A percentile compares a stretch with the other conserved stretches of the same genome.
phyloP scores from a whole-genome alignment of 1,140 invertebrate species.

The Drosophila hydei region DNA sequence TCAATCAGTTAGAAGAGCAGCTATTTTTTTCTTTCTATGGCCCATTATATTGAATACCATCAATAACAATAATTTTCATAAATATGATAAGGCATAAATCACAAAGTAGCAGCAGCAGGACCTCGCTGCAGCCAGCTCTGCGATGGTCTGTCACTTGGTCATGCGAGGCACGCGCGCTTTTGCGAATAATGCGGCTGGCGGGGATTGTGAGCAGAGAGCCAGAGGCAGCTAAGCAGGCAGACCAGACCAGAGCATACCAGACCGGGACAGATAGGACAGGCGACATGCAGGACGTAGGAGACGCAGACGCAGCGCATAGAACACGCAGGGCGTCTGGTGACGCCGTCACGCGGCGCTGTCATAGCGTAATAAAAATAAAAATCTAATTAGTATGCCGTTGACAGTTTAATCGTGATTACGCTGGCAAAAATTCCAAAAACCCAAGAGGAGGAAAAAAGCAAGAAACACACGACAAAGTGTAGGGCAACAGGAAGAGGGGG shows the following conservation, averaged over 20 bases:
- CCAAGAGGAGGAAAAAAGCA: constrained; percentile 32
- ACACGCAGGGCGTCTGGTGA: constrained; percentile 39
- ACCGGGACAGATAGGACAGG: constrained; percentile 26
- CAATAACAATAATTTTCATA: constrained; percentile 82
- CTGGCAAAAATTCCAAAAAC: constrained; percentile 71
- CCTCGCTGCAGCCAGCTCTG: constrained; percentile 19
- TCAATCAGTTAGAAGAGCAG: constrained; percentile 56
- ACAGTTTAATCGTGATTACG: constrained; percentile 83
- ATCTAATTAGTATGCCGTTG: constrained; percentile 83
- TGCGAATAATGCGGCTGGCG: constrained; percentile 28
- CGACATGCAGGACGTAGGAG: constrained; percentile 5
- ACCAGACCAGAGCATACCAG: constrained; percentile 3
- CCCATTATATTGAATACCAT: constrained; percentile 77
- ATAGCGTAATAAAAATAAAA: constrained; percentile 83
- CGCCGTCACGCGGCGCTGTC: constrained; percentile 77
- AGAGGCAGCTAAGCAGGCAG: constrained; percentile 12
- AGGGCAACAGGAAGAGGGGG: not conserved
- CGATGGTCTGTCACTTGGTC: constrained; percentile 52
- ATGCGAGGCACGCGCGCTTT: constrained; percentile 67
- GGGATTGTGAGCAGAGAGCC: constrained; percentile 10
- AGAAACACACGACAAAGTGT: constrained; percentile 7
- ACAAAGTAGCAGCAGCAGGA: constrained; percentile 63
- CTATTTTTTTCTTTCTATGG: constrained; percentile 17
- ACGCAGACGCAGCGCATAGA: not conserved
- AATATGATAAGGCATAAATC: constrained; percentile 82